Evolutionary conservation across 2,113 vertebrate species (phyloP).

Genomic region (Microcebus griseorufus): DNA sequence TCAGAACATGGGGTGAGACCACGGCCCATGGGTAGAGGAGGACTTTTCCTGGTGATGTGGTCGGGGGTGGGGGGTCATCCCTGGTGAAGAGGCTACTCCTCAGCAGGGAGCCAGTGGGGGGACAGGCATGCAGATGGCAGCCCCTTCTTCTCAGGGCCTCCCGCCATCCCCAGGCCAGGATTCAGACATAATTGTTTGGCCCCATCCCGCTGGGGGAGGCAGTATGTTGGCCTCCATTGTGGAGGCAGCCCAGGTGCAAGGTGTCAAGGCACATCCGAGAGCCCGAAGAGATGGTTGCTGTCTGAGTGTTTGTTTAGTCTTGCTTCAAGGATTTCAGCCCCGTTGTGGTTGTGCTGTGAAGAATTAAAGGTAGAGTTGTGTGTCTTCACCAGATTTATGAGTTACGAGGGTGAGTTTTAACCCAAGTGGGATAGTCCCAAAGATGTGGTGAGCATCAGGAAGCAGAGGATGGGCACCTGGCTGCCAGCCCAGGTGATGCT

Average conservation of each 20-base stretch:
- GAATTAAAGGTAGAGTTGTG: not conserved
- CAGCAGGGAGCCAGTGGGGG: not conserved
- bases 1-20: not conserved
- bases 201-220: not conserved
- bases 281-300: not conserved
- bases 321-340: not conserved
- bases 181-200: not conserved
- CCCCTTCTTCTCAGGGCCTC: not conserved
- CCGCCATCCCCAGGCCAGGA: not conserved
- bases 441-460: not conserved
- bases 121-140: not conserved
- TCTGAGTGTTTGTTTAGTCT: not conserved
- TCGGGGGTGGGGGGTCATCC: no score
- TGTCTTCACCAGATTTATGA: no score
- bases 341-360: not conserved
- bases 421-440: not conserved
- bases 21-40: no score
- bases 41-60: not conserved
- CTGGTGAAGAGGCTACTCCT: not conserved
- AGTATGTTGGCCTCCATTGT: not conserved
- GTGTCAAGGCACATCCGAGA: accelerated
- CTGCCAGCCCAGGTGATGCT: not conserved
- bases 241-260: not conserved
- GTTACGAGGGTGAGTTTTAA: not conserved
- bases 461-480: not conserved